phyloP scores from a whole-genome alignment of 2,797 vertebrate genomes.

The Octomys mimax region DNA sequence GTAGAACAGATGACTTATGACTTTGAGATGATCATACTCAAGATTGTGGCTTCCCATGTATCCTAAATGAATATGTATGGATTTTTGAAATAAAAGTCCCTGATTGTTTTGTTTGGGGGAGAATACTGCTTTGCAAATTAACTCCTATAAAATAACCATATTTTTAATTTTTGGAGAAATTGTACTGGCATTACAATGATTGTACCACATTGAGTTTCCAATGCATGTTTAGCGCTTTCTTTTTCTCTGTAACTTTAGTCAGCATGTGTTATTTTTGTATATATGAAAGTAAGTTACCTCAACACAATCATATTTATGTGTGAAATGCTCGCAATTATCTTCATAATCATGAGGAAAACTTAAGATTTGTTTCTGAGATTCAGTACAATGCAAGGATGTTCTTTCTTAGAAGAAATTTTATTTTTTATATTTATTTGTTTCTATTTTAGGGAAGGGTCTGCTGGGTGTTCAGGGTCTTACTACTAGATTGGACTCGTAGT shows the following conservation, averaged over 20 bases:
- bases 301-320: not conserved
- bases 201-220: not conserved
- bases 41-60: not conserved
- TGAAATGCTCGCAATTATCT: not conserved
- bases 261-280: not conserved
- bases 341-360: not conserved
- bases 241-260: not conserved
- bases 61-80: not conserved
- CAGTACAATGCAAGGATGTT: not conserved
- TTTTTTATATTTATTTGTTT: too few relatives aligned
- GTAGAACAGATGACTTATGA: not conserved
- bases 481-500: too few relatives aligned
- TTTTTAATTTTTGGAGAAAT: not conserved
- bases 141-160: not conserved
- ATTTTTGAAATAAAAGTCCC: not conserved
- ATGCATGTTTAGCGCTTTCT: accelerated
- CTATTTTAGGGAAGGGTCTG: too few relatives aligned
- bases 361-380: not conserved
- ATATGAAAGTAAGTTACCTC: not conserved
- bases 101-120: not conserved
- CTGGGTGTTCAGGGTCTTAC: too few relatives aligned
- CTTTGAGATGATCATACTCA: not conserved
- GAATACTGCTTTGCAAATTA: not conserved
- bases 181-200: not conserved
- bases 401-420: not conserved